Base-by-base conservation (phyloP, 2,113 vertebrate species). In the Chamaetylas fuelleborni region DNA sequence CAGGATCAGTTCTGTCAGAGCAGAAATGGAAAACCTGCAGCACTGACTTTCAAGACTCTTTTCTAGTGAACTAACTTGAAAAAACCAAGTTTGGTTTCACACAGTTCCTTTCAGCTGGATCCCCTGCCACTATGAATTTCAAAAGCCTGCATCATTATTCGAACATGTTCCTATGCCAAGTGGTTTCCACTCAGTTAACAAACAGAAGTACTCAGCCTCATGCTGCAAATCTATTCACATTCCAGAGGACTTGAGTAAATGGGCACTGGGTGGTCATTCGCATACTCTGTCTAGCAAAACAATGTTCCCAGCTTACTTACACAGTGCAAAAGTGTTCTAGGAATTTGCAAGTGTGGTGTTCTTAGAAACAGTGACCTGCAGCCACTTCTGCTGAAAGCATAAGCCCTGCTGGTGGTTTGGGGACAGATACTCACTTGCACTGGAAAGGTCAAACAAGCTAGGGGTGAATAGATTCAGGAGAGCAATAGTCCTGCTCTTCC, bases 281-380 rank as follows among this genome's bases (percentile, higher is more conserved):
- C 85, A 93, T 92, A 92, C 93, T 91, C 92, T 79, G 93, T 91
- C 96, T 95, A 91, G 94, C 86, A 94, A 96, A 97, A 96, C 95
- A 95, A 92, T 36, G 95, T 92, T 96, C 92, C 94, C 92, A 57
- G 64, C 85, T 93, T 72, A 93, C 95, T 94, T 95, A 96, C 72
- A 94, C 83, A 93, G 60, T 81, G 90, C 65, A 88, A 56, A 97
- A 96, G 80, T 84, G 95, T 96, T 96, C 96, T 86, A 93, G 95
- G 96, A 97, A 96, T 97, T 96, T 86, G 86, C 90, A 90, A 96
- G 92, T 93, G 90, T 65, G 82, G 53, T 94, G 95, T 95, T 96
- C 96, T 92, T 94, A 94, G 94, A 96, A 96, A 92, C 71, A 82
- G 67, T 1, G 2, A 90, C 80, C 77, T 74, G 80, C 16, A 0